Percentiles rank a stretch among this genome's conserved stretches.
Conservation (phyloP, 2,888 invertebrate genomes). For the Pseudoips prasinana region DNA sequence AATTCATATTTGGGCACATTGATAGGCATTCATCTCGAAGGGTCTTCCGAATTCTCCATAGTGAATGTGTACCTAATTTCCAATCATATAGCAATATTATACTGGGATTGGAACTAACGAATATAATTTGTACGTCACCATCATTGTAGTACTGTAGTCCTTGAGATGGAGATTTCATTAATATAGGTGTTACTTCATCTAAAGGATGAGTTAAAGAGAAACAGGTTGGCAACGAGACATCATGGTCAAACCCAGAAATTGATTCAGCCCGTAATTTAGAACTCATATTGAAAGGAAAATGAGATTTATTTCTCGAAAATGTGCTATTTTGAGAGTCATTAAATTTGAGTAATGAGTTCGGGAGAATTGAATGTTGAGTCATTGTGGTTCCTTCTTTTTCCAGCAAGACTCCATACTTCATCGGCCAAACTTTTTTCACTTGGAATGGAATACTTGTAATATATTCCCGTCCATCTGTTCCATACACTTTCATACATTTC, state of each 20-base stretch:
- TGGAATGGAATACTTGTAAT: slow-evolving; percentile 90
- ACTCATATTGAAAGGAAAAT: slow-evolving; percentile 61
- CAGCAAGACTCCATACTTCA: slow-evolving; percentile 91
- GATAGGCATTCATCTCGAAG: slow-evolving; percentile 86
- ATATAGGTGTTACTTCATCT: slow-evolving; percentile 94
- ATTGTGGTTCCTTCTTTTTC: slow-evolving; percentile 84
- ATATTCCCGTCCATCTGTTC: slow-evolving; percentile 91
- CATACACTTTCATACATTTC: slow-evolving; percentile 89
- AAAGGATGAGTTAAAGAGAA: slow-evolving; percentile 95
- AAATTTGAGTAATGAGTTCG: slow-evolving; percentile 56
- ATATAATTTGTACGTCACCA: slow-evolving; percentile 86
- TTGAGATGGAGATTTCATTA: slow-evolving; percentile 84
- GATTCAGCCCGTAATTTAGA: slow-evolving; percentile 64
- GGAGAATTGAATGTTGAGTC: slow-evolving; percentile 54
- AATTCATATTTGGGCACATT: slow-evolving; percentile 80
- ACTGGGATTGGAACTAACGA: slow-evolving; percentile 89
- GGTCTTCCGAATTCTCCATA: slow-evolving; percentile 90
- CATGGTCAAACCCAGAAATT: slow-evolving; percentile 61
- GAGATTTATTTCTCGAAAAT: slow-evolving; percentile 52
- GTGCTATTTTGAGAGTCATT: slow-evolving; percentile 68
- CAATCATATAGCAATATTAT: slow-evolving; percentile 91
- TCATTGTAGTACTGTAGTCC: slow-evolving; percentile 84
- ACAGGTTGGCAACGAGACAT: slow-evolving; percentile 86
- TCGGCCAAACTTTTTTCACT: slow-evolving; percentile 92
- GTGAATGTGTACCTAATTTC: slow-evolving; percentile 88